phyloP scores from a whole-genome alignment of 1,140 invertebrate genomes.

The Aphaenogaster ashmeadi region DNA sequence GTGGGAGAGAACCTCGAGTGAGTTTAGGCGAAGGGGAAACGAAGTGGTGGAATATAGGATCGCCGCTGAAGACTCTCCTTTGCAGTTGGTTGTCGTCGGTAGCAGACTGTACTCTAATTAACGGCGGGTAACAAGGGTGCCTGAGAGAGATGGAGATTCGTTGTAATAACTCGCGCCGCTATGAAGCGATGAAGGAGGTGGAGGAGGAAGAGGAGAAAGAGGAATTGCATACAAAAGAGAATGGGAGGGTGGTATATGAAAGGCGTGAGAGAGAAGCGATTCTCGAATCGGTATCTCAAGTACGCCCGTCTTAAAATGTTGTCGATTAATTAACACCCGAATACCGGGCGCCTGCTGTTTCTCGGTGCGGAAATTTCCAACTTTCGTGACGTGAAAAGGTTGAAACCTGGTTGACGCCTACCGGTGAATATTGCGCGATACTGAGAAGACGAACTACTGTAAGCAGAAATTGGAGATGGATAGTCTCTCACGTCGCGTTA shows the following conservation, averaged over 20 bases:
- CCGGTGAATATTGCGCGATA: conserved; percentile 40
- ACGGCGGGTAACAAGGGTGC: conserved; percentile 79
- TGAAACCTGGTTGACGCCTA: not conserved
- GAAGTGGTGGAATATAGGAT: conserved; percentile 50
- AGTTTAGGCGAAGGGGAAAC: conserved; percentile 61
- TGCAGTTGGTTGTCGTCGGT: conserved; percentile 82
- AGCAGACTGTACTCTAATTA: conserved; percentile 84
- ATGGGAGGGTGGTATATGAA: not conserved
- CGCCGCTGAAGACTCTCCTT: conserved; percentile 77
- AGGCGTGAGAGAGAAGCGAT: conserved; percentile 25
- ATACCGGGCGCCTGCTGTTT: conserved; percentile 11
- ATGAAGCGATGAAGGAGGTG: not conserved
- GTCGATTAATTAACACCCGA: conserved; percentile 70
- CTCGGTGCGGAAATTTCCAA: conserved; percentile 13
- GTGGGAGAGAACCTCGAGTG: conserved; percentile 1
- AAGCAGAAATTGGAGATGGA: conserved; percentile 56
- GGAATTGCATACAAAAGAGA: conserved; percentile 43
- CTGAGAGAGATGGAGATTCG: conserved; percentile 78
- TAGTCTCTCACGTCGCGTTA: conserved; percentile 43
- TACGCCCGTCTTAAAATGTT: conserved; percentile 60
- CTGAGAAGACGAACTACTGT: conserved; percentile 20
- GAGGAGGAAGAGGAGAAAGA: conserved; percentile 26
- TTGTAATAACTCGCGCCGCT: conserved; percentile 80
- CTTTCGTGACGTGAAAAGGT: conserved; percentile 31
- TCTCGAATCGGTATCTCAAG: conserved; percentile 32